Base-by-base conservation (phyloP, 1,140 invertebrate species). In the Sycobia sp. region DNA sequence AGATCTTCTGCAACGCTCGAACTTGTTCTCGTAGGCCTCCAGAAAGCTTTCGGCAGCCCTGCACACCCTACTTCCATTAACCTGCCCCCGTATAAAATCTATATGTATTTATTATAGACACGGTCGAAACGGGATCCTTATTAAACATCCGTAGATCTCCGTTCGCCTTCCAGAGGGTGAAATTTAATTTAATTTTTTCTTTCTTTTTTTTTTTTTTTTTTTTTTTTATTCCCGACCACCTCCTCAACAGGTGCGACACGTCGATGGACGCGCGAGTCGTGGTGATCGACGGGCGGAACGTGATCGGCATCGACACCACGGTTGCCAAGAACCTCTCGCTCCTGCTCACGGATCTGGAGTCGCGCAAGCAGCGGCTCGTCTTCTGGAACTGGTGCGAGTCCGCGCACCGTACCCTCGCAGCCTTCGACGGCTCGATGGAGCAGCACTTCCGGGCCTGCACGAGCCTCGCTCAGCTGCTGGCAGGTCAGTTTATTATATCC, bases 261-360 rank as follows among this genome's bases (percentile, higher is more conserved):
- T 76, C 66, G 18, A 53, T 64, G 11, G 63, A 67, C n/a, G 70
- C 68, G 5, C 68, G 73, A 49, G 73, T 78, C 7, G 82, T 90
- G 41, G 75, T 90, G 38, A 75, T 91, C 22, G 85, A 88, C 69
- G 89, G 89, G 7, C 73, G 80, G 53, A 84, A 86, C 69, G 82
- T 89, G 51, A 74, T 75, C 23, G 79, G 80, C 29, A 86, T 89
- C 63, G 88, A 89, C 71, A 81, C 84, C 0, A 89, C 87, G 4
- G 86, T 87, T 11, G 86, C 86, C 2, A 85, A 87, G 75, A 81
- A 80, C 67, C 64, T 81, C 7, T 65, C 68, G 14, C 55, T 77
- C 13, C 72, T 82, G n/a, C 60, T 73, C 38, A 50, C 67, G 7
- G 77, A 82, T 66, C 60, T 82, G 18, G 62, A 73, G n/a, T 9